Evolutionary conservation across 2,113 vertebrate genomes (phyloP).

Genomic region (Chionodraco myersi): DNA sequence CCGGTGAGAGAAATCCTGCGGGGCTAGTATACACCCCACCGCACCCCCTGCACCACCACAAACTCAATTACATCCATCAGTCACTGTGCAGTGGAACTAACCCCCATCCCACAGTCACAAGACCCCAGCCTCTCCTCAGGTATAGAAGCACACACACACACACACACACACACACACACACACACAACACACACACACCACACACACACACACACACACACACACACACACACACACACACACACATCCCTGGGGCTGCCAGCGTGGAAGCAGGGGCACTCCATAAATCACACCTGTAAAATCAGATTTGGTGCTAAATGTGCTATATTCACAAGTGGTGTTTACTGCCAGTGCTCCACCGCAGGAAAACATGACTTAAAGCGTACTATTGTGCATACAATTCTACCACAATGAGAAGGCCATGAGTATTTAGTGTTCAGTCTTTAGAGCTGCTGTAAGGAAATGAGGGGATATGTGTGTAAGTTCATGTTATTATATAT

Average conservation of each 20-base stretch:
- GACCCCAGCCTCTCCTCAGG: conserved; percentile 46
- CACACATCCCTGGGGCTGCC: conserved; percentile 11
- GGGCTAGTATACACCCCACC: conserved; percentile 56
- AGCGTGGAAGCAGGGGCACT: conserved; percentile 34
- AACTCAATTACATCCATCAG: conserved; percentile 67
- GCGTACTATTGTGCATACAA: conserved; percentile 14
- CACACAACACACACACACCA: conserved; percentile 16
- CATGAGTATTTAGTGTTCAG: neutral
- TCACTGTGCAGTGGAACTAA: conserved; percentile 39
- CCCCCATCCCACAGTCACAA: conserved; percentile 31
- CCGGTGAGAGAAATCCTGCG: conserved; percentile 49
- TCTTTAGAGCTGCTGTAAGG: neutral
- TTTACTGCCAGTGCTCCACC: conserved; percentile 64
- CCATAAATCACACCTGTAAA: conserved; percentile 79
- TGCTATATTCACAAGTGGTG: conserved; percentile 69
- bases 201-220: conserved; percentile 22
- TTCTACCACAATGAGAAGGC: neutral
- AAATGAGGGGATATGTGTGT: neutral
- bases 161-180: conserved; percentile 16
- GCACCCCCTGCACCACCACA: conserved; percentile 47
- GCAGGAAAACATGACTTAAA: conserved; percentile 56
- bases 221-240: conserved; percentile 21
- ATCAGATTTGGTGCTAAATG: conserved; percentile 73
- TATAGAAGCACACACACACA: conserved; percentile 33
- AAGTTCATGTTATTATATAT: too few species aligned